These are phyloP conservation scores for Hypomecis punctinalis DNA, from an alignment of 2,888 invertebrate species.

Conservation along the genomic window DNA sequence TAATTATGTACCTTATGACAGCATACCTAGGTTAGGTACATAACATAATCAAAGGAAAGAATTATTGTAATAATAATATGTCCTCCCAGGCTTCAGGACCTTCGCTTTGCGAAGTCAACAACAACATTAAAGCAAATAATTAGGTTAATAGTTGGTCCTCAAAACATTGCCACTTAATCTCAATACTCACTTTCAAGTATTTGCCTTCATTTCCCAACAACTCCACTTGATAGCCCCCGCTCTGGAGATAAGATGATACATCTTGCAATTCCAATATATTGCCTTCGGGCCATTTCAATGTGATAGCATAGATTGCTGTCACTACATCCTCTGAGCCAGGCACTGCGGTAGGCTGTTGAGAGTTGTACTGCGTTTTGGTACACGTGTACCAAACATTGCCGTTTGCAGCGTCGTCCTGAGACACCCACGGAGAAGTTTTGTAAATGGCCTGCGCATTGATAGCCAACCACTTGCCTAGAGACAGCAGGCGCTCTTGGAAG, in stretches of 20 bases:
- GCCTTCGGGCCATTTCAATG: slow-evolving; percentile 88
- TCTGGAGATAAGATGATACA: slow-evolving; percentile 55
- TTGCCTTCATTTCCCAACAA: slow-evolving; percentile 61
- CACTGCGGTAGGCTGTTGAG: slow-evolving; percentile 50
- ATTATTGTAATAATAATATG: too few species aligned
- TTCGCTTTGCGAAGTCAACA: too few species aligned
- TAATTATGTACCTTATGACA: too few species aligned
- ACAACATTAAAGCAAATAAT: too few species aligned
- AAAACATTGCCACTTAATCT: not conserved
- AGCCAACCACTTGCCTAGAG: slow-evolving; percentile 92
- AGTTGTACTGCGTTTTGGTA: slow-evolving; percentile 56
- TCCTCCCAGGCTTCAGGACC: too few species aligned
- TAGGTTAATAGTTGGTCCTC: not conserved
- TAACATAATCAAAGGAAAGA: too few species aligned
- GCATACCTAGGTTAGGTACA: too few species aligned
- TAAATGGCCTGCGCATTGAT: slow-evolving; percentile 96
- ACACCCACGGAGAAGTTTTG: slow-evolving; percentile 89
- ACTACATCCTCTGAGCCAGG: slow-evolving; percentile 53
- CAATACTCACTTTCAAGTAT: slow-evolving; percentile 58
- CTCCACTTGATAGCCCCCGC: slow-evolving; percentile 55
- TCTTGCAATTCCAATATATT: slow-evolving; percentile 71
- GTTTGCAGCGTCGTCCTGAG: slow-evolving; percentile 92
- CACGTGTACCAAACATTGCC: slow-evolving; percentile 91
- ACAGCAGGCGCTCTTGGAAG: slow-evolving; percentile 92
- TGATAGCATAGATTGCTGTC: slow-evolving; percentile 86